Evolutionary conservation across 1,140 invertebrate genomes (phyloP), one percentile per base, ranked within the genome.

Genomic region (Eulimnadia texana): DNA sequence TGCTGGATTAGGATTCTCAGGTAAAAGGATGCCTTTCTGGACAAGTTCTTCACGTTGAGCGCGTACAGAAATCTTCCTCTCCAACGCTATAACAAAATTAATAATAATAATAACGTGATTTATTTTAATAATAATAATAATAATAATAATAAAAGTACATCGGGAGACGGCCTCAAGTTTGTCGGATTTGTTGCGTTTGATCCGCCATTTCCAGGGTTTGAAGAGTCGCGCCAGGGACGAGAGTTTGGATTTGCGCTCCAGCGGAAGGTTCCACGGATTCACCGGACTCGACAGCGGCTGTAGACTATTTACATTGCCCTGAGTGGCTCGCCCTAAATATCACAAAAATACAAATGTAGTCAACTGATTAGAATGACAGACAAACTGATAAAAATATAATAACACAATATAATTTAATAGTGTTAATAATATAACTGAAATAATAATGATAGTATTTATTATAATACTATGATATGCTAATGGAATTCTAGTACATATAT

Each of bases 171-270:
- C 90, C 76, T 96, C 92, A 70, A 97, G 92, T 74, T 93, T 94
- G 72, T 98, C 93, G 61, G 90, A 93, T 80, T 96, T 97, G 33
- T 6, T 42, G 82, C 95, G 94, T 88, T 94, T 95, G 75, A 92
- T 82, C 78, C 93, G 92, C 93, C 93, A 98, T 75, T 96, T 97
- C 93, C 93, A 97, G 3, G 93, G 93, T 77, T 95, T 95, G 74
- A 98, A 94, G 68, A 97, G 82, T 76, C 90, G 85, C 66, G 92
- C 91, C 70, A 98, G 80, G 52, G 88, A 87, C 29, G 91, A 89
- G 72, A 97, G 86, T 73, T 93, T 93, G 69, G 90, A 93, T 74
- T 93, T 94, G 65, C 88, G 81, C 75, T 88, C 89, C 62, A 84
- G 79, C 65, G 84, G 83, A 67, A 85, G 90, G 64, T 88, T 88